These are phyloP conservation scores for Sussaba pulchella DNA, from an alignment of 2,888 invertebrate species.

Conservation along the genomic window DNA sequence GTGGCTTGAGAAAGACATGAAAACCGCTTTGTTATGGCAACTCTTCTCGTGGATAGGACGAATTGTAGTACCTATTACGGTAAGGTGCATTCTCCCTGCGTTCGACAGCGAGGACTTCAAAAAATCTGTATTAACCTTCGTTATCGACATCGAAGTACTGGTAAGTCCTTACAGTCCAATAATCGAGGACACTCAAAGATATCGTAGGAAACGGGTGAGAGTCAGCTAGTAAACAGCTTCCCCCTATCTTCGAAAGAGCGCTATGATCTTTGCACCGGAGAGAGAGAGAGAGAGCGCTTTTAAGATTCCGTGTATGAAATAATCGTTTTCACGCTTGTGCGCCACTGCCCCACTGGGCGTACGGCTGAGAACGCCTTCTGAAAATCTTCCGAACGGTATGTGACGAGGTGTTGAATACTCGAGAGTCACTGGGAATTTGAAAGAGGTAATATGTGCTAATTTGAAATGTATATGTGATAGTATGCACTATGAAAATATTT, in stretches of 20 bases:
- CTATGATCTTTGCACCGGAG: neutral
- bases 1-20: neutral
- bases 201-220: slow-evolving; percentile 11
- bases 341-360: neutral
- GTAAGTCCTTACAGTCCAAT: too few relatives aligned
- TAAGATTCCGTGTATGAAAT: slow-evolving; percentile 1
- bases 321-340: slow-evolving; percentile 26
- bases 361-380: too few relatives aligned
- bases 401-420: too few relatives aligned
- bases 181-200: neutral
- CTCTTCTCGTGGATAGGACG: slow-evolving; percentile 32
- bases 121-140: too few relatives aligned
- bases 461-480: too few relatives aligned
- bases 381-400: too few relatives aligned
- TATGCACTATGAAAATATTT: too few relatives aligned
- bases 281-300: slow-evolving; percentile 6
- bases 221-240: slow-evolving; percentile 3
- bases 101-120: neutral
- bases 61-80: slow-evolving; percentile 48
- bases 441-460: too few relatives aligned
- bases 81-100: slow-evolving; percentile 29
- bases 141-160: too few relatives aligned
- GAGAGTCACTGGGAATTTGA: too few relatives aligned
- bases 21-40: slow-evolving; percentile 8
- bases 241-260: slow-evolving; percentile 19